A percentile compares a stretch with the other conserved stretches of the same genome.
Conservation (phyloP, 2,113 vertebrate genomes). For the Dinomys branickii region DNA sequence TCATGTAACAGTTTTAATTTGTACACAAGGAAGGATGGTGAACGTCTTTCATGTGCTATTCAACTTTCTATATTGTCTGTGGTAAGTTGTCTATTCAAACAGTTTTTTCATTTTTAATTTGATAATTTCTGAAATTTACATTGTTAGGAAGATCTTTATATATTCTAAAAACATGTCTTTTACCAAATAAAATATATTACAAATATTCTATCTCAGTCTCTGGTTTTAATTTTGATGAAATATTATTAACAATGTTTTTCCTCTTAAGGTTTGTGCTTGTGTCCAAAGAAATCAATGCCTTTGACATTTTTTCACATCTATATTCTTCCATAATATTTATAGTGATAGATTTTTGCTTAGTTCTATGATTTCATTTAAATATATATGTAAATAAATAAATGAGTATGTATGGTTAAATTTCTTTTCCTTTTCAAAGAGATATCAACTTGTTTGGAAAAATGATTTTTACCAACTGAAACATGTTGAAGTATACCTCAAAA, state of each 20-base stretch:
- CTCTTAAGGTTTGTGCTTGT: not conserved
- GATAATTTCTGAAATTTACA: not conserved
- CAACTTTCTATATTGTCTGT: not conserved
- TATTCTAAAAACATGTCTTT: not conserved
- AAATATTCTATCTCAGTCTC: not conserved
- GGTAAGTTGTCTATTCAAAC: not conserved
- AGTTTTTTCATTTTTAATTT: not conserved
- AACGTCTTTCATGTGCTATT: not conserved
- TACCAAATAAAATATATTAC: not conserved
- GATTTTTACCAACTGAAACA: not conserved
- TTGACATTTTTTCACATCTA: not conserved
- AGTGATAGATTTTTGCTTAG: not conserved
- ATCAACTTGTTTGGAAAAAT: not conserved
- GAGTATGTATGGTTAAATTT: not conserved
- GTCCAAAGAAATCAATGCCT: not conserved
- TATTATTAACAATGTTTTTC: not conserved
- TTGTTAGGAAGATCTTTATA: not conserved
- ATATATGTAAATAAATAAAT: too few species aligned
- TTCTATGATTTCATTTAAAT: not conserved
- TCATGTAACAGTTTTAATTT: not conserved
- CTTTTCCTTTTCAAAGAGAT: not conserved
- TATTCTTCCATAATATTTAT: not conserved
- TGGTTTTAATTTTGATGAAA: not conserved
- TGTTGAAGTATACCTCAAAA: not conserved
- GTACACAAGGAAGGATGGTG: not conserved